Conservation (phyloP, 1,140 invertebrate genomes). For the Propsilocerus akamusi region DNA sequence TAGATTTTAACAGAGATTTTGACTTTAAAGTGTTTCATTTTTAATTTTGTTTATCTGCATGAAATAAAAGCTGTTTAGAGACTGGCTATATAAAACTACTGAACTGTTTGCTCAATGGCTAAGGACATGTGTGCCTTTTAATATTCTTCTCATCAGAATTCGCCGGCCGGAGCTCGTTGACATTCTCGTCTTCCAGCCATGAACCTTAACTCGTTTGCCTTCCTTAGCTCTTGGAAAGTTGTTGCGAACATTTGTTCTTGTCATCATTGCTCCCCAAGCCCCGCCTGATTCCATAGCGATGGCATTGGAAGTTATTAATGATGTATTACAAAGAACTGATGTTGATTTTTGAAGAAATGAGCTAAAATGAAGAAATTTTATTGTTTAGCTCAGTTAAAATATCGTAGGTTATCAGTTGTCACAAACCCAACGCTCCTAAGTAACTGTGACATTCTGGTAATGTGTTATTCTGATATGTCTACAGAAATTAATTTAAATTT, state of each 20-base stretch:
- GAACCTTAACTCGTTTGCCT: slow-evolving; percentile 40
- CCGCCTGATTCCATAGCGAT: neutral
- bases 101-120: too few relatives aligned
- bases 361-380: neutral
- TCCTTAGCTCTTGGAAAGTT: slow-evolving; percentile 57
- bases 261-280: slow-evolving; percentile 9
- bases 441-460: neutral
- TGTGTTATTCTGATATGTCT: too few relatives aligned
- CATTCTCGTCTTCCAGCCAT: slow-evolving; percentile 49
- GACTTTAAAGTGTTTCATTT: too few relatives aligned
- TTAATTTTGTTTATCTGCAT: too few relatives aligned
- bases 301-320: neutral
- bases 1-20: too few relatives aligned
- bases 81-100: too few relatives aligned
- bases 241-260: slow-evolving; percentile 31
- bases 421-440: neutral
- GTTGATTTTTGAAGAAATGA: neutral
- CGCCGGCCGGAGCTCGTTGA: slow-evolving; percentile 41
- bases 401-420: neutral
- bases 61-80: too few relatives aligned
- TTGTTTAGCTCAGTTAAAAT: neutral
- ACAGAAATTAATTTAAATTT: too few relatives aligned
- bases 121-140: slow-evolving; percentile 49
- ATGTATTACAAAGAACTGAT: neutral
- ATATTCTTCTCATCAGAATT: slow-evolving; percentile 50